Conservation (phyloP, 2,797 vertebrate species). For the Rhincodon typus region DNA sequence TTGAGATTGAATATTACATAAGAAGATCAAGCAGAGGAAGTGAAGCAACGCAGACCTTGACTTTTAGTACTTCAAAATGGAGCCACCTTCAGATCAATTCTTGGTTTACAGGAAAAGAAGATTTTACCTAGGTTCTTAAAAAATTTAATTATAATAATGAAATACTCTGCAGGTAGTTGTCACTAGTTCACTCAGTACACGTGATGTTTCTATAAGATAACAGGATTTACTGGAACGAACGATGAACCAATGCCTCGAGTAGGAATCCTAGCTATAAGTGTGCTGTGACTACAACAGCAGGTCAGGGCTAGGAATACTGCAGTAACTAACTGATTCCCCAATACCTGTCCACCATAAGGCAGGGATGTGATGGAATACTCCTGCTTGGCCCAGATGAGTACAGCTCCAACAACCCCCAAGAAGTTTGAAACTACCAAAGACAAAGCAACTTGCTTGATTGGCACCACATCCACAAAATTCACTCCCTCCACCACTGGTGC, state of each 20-base stretch:
- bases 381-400: no score
- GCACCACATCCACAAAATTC: no score
- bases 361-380: no score
- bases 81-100: neutral
- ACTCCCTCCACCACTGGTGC: no score
- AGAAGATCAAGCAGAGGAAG: conserved; percentile 20
- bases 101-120: neutral
- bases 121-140: neutral
- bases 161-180: neutral
- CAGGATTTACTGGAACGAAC: neutral
- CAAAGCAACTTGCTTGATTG: no score
- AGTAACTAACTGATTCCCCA: no score
- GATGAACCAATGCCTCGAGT: neutral
- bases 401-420: no score
- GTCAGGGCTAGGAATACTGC: no score
- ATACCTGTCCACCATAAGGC: no score
- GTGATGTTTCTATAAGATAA: neutral
- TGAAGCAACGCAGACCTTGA: neutral
- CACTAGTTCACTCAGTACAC: neutral
- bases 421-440: no score
- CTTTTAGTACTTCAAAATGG: neutral
- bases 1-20: neutral
- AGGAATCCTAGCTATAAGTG: no score
- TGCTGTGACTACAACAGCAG: no score
- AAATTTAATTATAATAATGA: neutral